Evolutionary conservation across 2,888 invertebrate species (phyloP).

Genomic region (Brachyopa scutellaris): DNA sequence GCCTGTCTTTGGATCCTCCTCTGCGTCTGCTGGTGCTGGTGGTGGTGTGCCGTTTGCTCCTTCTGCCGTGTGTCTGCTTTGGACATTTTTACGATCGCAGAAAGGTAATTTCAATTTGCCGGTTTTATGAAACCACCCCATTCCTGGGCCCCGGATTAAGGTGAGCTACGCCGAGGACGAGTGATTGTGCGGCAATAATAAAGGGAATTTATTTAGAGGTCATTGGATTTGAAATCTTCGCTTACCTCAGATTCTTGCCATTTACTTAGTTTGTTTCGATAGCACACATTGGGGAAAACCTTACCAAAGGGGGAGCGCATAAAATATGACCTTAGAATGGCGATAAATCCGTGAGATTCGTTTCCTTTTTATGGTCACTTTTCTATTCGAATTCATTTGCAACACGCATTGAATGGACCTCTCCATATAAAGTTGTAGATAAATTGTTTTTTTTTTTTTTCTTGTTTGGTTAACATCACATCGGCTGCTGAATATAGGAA

Average conservation of each 20-base stretch:
- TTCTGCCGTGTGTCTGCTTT: constrained; percentile 27
- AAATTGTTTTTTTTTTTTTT: background rate
- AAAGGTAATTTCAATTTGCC: constrained; percentile 60
- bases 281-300: background rate
- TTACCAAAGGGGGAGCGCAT: background rate
- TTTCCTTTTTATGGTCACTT: background rate
- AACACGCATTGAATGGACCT: background rate
- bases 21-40: too few relatives aligned
- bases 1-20: background rate
- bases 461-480: background rate
- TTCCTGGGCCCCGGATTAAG: background rate
- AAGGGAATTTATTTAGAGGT: constrained; percentile 17
- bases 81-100: constrained; percentile 65
- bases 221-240: constrained; percentile 16
- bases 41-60: background rate
- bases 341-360: constrained; percentile 1
- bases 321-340: constrained; percentile 4
- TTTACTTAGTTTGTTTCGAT: constrained; percentile 22
- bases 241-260: constrained; percentile 10
- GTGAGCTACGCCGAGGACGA: background rate
- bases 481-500: background rate
- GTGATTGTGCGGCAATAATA: constrained; percentile 17
- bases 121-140: constrained; percentile 40
- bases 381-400: constrained; percentile 1
- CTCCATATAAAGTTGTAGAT: background rate